These are phyloP conservation scores for Apostichopus parvimensis DNA, from an alignment of 35 echinoderm and acorn worm genomes.

Conservation along the genomic window DNA sequence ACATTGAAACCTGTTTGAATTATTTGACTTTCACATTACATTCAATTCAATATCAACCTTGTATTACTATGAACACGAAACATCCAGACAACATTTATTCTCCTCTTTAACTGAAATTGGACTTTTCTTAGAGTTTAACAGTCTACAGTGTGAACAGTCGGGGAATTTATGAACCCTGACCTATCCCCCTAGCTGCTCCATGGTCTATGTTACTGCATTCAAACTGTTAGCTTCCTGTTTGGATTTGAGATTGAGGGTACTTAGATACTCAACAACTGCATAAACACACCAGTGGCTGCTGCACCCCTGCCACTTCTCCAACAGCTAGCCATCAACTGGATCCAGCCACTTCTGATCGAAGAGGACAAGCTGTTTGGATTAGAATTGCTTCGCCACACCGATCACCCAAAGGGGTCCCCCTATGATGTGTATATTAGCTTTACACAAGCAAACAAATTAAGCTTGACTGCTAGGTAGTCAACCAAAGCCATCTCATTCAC, in stretches of 20 bases:
- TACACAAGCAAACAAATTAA: constrained; percentile 36
- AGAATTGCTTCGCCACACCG: constrained; percentile 18
- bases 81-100: background rate
- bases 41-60: no score
- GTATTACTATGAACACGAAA: background rate
- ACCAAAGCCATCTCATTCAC: constrained; percentile 17
- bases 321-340: no score
- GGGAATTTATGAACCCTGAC: constrained; percentile 3
- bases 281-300: constrained; percentile 24
- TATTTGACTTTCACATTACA: no score
- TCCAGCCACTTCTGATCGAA: background rate
- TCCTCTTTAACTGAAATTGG: background rate
- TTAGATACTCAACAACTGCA: constrained; percentile 40
- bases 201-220: background rate
- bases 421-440: constrained; percentile 16
- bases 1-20: no score
- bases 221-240: background rate
- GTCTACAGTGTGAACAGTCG: background rate
- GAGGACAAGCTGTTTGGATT: constrained; percentile 32
- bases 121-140: background rate
- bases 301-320: constrained; percentile 5
- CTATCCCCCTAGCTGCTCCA: background rate
- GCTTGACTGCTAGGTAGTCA: constrained; percentile 1
- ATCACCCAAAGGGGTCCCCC: constrained; percentile 12
- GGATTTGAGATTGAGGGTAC: constrained; percentile 24